Percentiles rank a stretch among this genome's conserved stretches.
Evolutionary conservation across 2,113 vertebrate species (phyloP).

Genomic region (Alexandromys fortis): DNA sequence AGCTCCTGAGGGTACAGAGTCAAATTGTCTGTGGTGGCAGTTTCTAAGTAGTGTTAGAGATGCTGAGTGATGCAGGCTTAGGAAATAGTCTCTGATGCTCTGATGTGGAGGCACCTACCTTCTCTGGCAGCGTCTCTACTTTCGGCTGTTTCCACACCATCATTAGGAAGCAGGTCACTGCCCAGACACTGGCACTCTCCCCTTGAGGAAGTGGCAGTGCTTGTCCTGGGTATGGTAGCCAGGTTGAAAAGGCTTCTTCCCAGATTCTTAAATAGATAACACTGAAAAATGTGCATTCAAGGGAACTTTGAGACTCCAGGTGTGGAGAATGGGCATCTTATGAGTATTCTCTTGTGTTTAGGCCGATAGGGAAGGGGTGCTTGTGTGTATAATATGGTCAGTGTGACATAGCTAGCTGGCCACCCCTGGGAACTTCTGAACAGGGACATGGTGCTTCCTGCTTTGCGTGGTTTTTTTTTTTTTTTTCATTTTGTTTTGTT

Average conservation of each 20-base stretch:
- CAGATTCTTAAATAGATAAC: neutral
- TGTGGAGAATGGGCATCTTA: neutral
- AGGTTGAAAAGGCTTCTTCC: neutral
- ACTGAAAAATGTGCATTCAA: neutral
- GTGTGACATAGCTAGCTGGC: neutral
- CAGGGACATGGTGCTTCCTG: neutral
- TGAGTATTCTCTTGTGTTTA: fast-evolving
- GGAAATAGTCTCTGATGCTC: neutral
- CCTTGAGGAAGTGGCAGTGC: neutral
- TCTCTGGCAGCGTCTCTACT: fast-evolving
- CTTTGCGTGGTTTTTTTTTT: no score
- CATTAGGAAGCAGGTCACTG: neutral
- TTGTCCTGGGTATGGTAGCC: neutral
- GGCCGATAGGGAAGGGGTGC: no score
- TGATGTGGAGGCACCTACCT: neutral
- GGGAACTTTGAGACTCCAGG: neutral
- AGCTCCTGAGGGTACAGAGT: neutral
- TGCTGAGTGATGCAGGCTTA: neutral
- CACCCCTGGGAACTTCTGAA: neutral
- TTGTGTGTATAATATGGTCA: neutral
- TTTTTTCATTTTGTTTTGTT: no score
- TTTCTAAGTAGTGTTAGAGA: neutral
- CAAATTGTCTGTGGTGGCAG: neutral
- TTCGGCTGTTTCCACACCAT: fast-evolving
- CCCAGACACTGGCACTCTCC: neutral